Conservation (phyloP, 2,888 invertebrate genomes). For the Pheosia gnoma region DNA sequence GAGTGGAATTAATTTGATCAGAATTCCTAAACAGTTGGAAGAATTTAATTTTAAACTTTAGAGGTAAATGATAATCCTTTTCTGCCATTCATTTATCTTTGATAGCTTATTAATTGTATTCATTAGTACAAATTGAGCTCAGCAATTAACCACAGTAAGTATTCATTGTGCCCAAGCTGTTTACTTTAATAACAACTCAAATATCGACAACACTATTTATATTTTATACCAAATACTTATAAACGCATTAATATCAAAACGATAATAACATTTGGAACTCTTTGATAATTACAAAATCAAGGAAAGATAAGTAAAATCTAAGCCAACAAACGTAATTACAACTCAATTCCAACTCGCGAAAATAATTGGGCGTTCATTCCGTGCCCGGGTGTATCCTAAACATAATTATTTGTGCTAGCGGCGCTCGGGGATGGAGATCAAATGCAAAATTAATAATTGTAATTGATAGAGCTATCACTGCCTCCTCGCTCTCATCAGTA, state of each 20-base stretch:
- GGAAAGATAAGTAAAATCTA: background rate
- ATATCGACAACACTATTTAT: no score
- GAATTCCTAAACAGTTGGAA: conserved; percentile 6
- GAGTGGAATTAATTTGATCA: conserved; percentile 4
- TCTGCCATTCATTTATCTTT: background rate
- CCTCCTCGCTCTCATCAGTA: conserved; percentile 26
- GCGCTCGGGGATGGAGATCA: conserved; percentile 23
- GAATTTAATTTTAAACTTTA: conserved; percentile 9
- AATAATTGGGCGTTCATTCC: conserved; percentile 3
- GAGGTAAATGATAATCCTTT: conserved; percentile 3
- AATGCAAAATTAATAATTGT: conserved; percentile 45
- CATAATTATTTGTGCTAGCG: conserved; percentile 15
- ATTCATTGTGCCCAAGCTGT: no score
- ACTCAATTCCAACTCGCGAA: conserved; percentile 4
- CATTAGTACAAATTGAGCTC: no score
- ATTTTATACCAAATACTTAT: no score
- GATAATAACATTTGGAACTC: background rate
- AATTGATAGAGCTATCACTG: conserved; percentile 39
- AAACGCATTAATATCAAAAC: no score
- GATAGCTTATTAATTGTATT: no score
- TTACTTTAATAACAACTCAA: no score
- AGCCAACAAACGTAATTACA: conserved; percentile 2
- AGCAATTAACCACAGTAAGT: no score
- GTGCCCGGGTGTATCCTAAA: background rate
- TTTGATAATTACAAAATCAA: background rate